Conservation (phyloP, 1,140 invertebrate genomes). For the Xylocopa sonorina region DNA sequence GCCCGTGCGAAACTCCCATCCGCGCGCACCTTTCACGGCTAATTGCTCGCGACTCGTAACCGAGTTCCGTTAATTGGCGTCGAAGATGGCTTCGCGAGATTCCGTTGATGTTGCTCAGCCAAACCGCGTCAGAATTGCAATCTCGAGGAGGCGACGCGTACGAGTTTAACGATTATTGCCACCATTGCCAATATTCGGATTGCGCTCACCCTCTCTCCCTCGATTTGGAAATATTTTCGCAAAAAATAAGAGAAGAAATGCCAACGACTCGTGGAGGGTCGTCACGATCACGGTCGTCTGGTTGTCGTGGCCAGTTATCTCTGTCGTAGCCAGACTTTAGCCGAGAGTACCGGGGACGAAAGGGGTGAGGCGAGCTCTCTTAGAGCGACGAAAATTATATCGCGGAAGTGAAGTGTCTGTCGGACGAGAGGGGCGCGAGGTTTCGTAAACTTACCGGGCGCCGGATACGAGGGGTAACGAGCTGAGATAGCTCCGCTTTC, state of each 20-base stretch:
- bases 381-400: constrained; percentile 61
- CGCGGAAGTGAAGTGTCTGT: constrained; percentile 53
- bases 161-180: constrained; percentile 7
- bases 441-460: constrained; percentile 54
- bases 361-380: constrained; percentile 29
- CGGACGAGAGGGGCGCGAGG: constrained; percentile 20
- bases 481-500: constrained; percentile 57
- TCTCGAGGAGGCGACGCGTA: not conserved
- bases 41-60: constrained; percentile 15
- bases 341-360: constrained; percentile 39
- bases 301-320: constrained; percentile 48
- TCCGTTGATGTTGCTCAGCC: not conserved
- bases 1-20: too few species aligned
- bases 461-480: constrained; percentile 64
- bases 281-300: constrained; percentile 9
- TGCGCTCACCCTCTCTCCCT: too few species aligned
- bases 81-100: not conserved
- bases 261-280: not conserved
- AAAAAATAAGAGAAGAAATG: not conserved
- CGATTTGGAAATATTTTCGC: too few species aligned
- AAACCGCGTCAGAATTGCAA: not conserved
- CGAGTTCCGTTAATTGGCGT: constrained; percentile 24
- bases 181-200: too few species aligned
- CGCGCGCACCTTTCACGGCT: not conserved
- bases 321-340: constrained; percentile 57